Conservation (phyloP, 2,888 invertebrate genomes). For the Dynastes hyllus region DNA sequence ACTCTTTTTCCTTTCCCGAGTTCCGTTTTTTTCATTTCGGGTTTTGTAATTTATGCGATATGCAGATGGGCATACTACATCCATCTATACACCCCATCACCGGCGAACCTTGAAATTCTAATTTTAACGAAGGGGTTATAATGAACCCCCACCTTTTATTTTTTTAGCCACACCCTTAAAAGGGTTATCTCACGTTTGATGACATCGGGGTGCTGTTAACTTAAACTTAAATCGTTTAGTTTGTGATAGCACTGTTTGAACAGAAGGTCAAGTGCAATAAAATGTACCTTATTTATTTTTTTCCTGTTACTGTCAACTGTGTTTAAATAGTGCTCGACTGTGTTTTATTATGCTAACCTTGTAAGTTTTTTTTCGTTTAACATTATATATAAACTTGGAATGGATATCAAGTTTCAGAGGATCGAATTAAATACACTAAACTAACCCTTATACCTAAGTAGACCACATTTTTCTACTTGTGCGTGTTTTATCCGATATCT, state of each 20-base stretch:
- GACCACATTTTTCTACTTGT: no score
- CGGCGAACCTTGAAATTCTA: conserved; percentile 64
- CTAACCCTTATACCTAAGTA: no score
- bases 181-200: conserved; percentile 64
- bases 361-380: conserved; percentile 18
- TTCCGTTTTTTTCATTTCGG: conserved; percentile 49
- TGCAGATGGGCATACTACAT: conserved; percentile 64
- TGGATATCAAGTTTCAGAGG: no score
- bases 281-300: neutral
- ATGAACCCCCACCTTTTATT: conserved; percentile 64
- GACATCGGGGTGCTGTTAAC: conserved; percentile 40
- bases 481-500: no score
- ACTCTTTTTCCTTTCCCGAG: conserved; percentile 30
- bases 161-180: conserved; percentile 64
- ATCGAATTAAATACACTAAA: no score
- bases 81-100: conserved; percentile 14
- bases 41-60: conserved; percentile 65
- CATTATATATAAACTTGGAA: conserved; percentile 1
- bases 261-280: conserved; percentile 52
- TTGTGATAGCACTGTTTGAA: conserved; percentile 54
- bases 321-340: conserved; percentile 8
- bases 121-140: conserved; percentile 64
- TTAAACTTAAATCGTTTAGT: conserved; percentile 58
- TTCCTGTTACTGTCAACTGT: conserved; percentile 12
- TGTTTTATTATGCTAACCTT: conserved; percentile 5